Evolutionary conservation across 2,113 vertebrate species (phyloP), one percentile per base, ranked within the genome.

Genomic region (Scomber scombrus): DNA sequence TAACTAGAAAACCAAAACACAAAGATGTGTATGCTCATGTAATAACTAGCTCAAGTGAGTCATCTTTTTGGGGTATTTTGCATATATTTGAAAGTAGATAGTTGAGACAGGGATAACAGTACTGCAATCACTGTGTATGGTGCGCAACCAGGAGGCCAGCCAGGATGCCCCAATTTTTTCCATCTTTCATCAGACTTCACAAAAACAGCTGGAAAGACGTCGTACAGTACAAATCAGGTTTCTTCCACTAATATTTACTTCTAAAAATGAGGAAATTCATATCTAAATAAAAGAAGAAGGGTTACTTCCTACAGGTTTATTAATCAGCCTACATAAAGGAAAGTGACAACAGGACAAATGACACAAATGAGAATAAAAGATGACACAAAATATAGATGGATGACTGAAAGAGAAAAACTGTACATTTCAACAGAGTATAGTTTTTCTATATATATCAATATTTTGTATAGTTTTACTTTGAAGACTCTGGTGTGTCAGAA

Each of bases 231-330:
- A 51, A 16, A 47, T 50, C 45, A 46, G 7, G 21, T 29, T 69
- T 34, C 61, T 21, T 70, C 13, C 29, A n/a, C 40, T 66, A 18
- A 43, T 68, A 15, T 73, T 34, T 58, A 34, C 31, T 57, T 47
- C 16, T 34, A 5, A 3, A 5, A 34, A 34, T 34, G 8, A 34
- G 31, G 7, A 40, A 40, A 40, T 40, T 40, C 34, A 9, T 40
- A 40, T 40, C 6, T 40, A 40, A 40, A 40, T 2, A 40, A 40
- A 40, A 40, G 9, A 8, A 7, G 31, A 40, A 40, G 34, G 31
- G 23, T 26, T 26, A 26, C 3, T 26, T 26, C 23, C 3, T 26
- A 26, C 2, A 26, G 23, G 23, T 26, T 26, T n/a, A n/a, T n/a
- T n/a, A n/a, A n/a, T n/a, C n/a, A n/a, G n/a, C n/a, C n/a, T n/a